Conservation (phyloP, 2,113 vertebrate genomes). For the Coptodon bakossiorum region DNA sequence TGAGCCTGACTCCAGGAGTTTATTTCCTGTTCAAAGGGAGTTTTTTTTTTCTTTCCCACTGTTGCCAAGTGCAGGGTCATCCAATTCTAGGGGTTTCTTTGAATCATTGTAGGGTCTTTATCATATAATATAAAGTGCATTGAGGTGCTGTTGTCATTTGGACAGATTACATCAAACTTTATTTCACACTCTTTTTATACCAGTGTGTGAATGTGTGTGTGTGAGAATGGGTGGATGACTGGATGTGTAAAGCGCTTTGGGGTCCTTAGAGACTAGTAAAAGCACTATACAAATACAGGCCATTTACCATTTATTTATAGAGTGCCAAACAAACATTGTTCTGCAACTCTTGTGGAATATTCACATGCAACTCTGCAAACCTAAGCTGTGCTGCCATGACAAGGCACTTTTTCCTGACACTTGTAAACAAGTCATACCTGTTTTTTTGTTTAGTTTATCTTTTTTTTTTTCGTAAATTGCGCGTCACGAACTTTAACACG, state of each 20-base stretch:
- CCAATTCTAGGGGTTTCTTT: neutral
- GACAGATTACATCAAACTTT: neutral
- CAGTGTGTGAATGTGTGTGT: no score
- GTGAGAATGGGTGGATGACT: no score
- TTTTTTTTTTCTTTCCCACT: neutral
- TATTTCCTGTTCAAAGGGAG: neutral
- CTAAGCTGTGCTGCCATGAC: neutral
- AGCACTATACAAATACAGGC: no score
- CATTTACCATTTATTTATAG: neutral
- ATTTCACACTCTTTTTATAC: neutral
- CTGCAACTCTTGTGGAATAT: neutral
- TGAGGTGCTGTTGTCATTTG: accelerated
- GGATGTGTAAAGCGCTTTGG: no score
- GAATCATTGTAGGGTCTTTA: accelerated
- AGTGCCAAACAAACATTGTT: neutral
- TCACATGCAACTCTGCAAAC: neutral
- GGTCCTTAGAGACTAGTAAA: no score
- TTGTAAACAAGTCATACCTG: neutral
- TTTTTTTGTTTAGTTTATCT: neutral
- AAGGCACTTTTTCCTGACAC: neutral
- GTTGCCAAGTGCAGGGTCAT: neutral
- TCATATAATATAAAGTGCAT: neutral
- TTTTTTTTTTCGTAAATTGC: neutral
- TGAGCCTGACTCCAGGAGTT: neutral
- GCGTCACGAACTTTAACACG: accelerated